Conservation (phyloP, 2,113 vertebrate species). For the Calcarius ornatus region DNA sequence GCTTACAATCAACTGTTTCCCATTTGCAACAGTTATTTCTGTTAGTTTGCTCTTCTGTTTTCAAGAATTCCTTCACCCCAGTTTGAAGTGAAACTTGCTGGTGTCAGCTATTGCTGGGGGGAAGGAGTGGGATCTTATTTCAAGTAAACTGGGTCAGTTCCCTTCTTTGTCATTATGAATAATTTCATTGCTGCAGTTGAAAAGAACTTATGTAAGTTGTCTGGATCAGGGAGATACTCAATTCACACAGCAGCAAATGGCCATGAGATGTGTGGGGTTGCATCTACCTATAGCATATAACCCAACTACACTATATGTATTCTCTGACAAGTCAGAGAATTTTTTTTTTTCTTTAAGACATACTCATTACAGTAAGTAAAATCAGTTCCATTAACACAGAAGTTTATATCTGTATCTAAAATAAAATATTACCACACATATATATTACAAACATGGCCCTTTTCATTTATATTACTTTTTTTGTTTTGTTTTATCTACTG, state of each 20-base stretch:
- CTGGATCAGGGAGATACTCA: not conserved
- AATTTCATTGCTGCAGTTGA: conserved; percentile 27
- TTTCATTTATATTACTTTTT: not conserved
- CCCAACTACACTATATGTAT: not conserved
- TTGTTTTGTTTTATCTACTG: not conserved
- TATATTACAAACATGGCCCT: not conserved
- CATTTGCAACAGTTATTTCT: not conserved
- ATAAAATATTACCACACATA: not conserved
- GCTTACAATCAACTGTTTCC: not conserved
- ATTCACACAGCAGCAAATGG: not conserved
- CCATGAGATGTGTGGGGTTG: not conserved
- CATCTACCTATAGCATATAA: not conserved
- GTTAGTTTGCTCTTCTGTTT: not conserved
- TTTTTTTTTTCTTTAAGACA: not conserved
- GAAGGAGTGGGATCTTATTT: conserved; percentile 30
- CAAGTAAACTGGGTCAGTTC: conserved; percentile 48
- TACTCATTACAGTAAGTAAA: not conserved
- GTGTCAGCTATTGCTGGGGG: conserved; percentile 39
- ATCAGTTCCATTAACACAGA: not conserved
- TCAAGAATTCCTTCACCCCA: not conserved
- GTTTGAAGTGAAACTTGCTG: conserved; percentile 36
- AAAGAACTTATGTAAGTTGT: conserved; percentile 21
- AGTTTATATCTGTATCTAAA: not conserved
- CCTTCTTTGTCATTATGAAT: conserved; percentile 49
- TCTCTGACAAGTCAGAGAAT: not conserved